Evolutionary conservation across 2,113 vertebrate species (phyloP), one percentile per base, ranked within the genome.

Genomic region (Pelecanus crispus): DNA sequence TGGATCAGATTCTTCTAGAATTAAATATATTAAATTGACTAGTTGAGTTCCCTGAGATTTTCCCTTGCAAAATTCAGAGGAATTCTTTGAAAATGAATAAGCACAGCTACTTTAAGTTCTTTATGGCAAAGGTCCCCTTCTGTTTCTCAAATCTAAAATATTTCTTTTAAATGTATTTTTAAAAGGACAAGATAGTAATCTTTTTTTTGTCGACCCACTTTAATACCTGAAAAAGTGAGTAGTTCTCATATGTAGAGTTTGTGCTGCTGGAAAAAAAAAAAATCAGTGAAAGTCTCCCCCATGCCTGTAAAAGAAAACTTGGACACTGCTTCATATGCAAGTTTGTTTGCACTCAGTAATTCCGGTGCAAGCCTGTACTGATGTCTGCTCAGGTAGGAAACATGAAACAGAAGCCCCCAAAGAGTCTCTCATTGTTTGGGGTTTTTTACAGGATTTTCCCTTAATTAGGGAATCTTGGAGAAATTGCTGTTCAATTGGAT

Each of bases 361-460:
- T 95, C 49, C 83, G n/a, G 7, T 70, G 17, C 29, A 65, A 52
- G 26, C 9, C 25, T 92, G 56, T 63, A 38, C 49, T 86, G 74
- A 62, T 32, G 25, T 49, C 67, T 84, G 36, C 71, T 62, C 31
- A 62, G 59, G 32, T 53, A 74, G 47, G 32, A 89, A 92, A 89
- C 0, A 4, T 26, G 34, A 87, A 92, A 85, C 18, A 90, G 73
- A 88, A 73, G 15, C 8, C 31, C 31, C 4, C 18, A 50, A 70
- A 78, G 38, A 55, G 13, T 81, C 17, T 78, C 50, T 62, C 0
- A 0, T 44, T 62, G 6, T 31, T 47, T 52, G 29, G 31, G 11
- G 7, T 52, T 81, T 80, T 17, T 34, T 85, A 47, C 7, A 63
- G 29, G 14, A 9, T 88, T 90, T 80, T 58, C n/a, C 34, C 34